Conservation (phyloP, 2,888 invertebrate genomes). For the Drosophila neonasuta region DNA sequence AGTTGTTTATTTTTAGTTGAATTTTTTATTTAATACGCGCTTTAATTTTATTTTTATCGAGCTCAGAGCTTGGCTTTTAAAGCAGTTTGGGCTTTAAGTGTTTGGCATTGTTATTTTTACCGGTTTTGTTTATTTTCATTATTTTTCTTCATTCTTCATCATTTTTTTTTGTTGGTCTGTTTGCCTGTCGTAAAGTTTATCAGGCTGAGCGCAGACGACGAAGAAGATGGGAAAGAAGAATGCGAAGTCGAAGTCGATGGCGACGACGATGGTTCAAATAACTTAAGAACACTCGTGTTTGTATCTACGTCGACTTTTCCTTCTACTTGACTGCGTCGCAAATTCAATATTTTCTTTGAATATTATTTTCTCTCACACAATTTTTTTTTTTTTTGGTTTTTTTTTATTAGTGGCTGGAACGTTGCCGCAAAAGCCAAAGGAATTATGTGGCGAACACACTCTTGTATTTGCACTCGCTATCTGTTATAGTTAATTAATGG, state of each 20-base stretch:
- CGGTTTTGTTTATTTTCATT: constrained; percentile 46
- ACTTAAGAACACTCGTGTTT: constrained; percentile 18
- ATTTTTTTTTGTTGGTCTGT: constrained; percentile 23
- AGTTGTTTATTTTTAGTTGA: constrained; percentile 15
- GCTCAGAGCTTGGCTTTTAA: constrained; percentile 19
- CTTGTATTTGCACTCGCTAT: neutral
- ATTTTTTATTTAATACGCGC: constrained; percentile 29
- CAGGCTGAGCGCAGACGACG: constrained; percentile 35
- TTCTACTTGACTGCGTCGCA: constrained; percentile 38
- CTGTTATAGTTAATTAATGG: constrained; percentile 43
- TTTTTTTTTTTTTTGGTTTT: neutral
- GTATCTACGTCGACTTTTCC: constrained; percentile 13
- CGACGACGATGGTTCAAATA: constrained; percentile 13
- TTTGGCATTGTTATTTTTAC: constrained; percentile 11
- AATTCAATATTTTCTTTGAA: constrained; percentile 37
- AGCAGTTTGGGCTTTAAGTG: constrained; percentile 23
- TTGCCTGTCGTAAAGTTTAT: constrained; percentile 48
- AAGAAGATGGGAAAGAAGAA: neutral
- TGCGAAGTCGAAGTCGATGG: neutral
- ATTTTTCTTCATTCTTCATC: constrained; percentile 12
- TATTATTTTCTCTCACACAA: constrained; percentile 2
- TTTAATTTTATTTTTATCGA: constrained; percentile 43
- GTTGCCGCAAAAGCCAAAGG: constrained; percentile 27
- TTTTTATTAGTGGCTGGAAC: constrained; percentile 16
- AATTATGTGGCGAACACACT: constrained; percentile 26